Percentiles rank a stretch among this genome's conserved stretches.
Conservation (phyloP, 2,888 invertebrate species). For the Eupeodes latifasciatus region DNA sequence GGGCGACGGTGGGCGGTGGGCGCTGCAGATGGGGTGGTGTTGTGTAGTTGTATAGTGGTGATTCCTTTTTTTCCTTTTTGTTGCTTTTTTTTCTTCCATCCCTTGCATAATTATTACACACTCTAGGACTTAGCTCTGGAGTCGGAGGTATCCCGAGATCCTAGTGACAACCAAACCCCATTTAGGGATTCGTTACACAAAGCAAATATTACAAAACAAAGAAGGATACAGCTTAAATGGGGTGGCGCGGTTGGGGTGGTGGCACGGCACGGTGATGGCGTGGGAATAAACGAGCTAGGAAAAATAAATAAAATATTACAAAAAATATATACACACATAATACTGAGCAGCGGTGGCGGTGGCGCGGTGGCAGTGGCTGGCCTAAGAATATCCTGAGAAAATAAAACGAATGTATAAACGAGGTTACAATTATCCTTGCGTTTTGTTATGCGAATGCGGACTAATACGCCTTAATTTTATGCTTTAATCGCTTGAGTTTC, state of each 20-base stretch:
- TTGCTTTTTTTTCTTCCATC: slow-evolving; percentile 6
- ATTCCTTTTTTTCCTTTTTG: slow-evolving; percentile 20
- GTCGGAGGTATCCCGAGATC: slow-evolving; percentile 39
- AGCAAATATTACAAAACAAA: slow-evolving; percentile 43
- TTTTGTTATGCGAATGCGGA: slow-evolving; percentile 66
- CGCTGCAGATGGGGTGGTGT: slow-evolving; percentile 1
- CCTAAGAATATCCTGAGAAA: slow-evolving; percentile 57
- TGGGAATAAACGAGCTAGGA: not conserved
- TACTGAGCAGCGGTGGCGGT: not conserved
- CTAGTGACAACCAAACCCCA: slow-evolving; percentile 56
- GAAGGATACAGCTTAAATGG: slow-evolving; percentile 21
- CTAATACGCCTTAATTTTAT: slow-evolving; percentile 72
- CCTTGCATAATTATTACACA: slow-evolving; percentile 63
- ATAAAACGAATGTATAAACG: slow-evolving; percentile 63
- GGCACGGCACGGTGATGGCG: too few relatives aligned
- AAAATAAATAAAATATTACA: slow-evolving; percentile 40
- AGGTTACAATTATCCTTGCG: slow-evolving; percentile 70
- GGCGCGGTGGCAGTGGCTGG: not conserved
- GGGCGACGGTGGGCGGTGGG: not conserved
- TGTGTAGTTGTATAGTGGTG: slow-evolving; percentile 22
- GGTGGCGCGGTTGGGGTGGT: not conserved
- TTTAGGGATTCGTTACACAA: slow-evolving; percentile 63
- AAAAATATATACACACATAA: slow-evolving; percentile 26
- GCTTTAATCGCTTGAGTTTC: slow-evolving; percentile 67
- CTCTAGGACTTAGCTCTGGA: slow-evolving; percentile 29